Percentiles rank a stretch among this genome's conserved stretches.
Conservation (phyloP, 2,888 invertebrate species). For the Ptilodon capucinus region DNA sequence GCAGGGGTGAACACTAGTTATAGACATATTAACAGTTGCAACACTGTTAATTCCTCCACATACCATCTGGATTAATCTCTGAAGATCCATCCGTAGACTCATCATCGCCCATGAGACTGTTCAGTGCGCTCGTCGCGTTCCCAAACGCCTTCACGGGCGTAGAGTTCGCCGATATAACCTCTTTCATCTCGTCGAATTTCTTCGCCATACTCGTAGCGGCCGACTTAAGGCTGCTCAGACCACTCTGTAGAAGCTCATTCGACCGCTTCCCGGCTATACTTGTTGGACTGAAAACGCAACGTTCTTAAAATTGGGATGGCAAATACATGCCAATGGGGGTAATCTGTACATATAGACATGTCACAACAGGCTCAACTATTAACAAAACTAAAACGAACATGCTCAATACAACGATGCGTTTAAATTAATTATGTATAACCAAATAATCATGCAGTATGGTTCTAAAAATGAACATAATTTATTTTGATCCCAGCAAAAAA, state of each 20-base stretch:
- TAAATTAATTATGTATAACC: constrained; percentile 11
- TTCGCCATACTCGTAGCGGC: constrained; percentile 93
- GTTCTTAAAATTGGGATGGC: background rate
- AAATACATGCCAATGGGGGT: background rate
- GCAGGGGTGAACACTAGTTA: too few relatives aligned
- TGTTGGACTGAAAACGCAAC: constrained; percentile 84
- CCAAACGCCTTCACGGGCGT: constrained; percentile 89
- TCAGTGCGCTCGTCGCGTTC: constrained; percentile 69
- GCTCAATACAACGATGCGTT: constrained; percentile 25
- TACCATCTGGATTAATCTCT: constrained; percentile 77
- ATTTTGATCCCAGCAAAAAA: too few relatives aligned
- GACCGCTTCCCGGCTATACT: constrained; percentile 93
- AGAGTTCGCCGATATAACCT: constrained; percentile 93
- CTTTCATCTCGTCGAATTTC: constrained; percentile 95
- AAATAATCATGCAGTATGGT: constrained; percentile 19
- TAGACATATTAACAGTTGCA: too few relatives aligned
- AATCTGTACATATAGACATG: background rate
- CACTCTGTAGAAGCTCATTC: constrained; percentile 93
- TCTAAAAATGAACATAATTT: too few relatives aligned
- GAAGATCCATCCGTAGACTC: constrained; percentile 73
- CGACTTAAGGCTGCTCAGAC: constrained; percentile 92
- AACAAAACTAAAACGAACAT: constrained; percentile 18
- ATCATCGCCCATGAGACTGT: constrained; percentile 66
- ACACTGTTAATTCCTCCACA: constrained; percentile 14
- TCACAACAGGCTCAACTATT: background rate